phyloP scores from a whole-genome alignment of 2,797 vertebrate species.

The Pteronotus mesoamericanus region DNA sequence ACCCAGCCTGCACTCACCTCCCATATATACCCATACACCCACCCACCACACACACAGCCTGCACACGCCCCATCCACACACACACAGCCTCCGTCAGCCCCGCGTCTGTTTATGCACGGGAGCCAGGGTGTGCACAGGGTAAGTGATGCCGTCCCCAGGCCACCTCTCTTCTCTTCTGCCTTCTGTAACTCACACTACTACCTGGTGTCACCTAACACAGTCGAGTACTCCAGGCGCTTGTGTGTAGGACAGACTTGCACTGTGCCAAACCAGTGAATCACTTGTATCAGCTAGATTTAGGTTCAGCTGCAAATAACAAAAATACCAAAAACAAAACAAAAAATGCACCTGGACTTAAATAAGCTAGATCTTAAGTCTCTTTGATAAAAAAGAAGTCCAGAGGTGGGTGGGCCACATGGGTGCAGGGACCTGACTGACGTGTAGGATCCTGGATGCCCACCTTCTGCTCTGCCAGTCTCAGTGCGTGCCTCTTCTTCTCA shows the following conservation, averaged over 20 bases:
- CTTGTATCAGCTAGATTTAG: background rate
- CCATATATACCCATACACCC: background rate
- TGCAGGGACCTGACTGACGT: background rate
- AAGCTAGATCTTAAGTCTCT: background rate
- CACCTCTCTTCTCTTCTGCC: conserved; percentile 40
- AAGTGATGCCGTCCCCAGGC: background rate
- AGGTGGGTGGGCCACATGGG: background rate
- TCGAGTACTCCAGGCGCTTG: background rate
- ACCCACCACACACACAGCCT: background rate
- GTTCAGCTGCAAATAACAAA: background rate
- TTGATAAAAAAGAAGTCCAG: background rate
- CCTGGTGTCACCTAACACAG: conserved; percentile 26
- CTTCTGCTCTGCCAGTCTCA: background rate
- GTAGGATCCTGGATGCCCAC: fast-evolving
- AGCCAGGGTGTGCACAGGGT: background rate
- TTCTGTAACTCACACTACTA: conserved; percentile 55
- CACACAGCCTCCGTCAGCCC: background rate
- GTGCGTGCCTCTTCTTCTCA: background rate
- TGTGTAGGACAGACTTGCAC: background rate
- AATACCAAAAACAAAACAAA: background rate
- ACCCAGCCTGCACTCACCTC: background rate
- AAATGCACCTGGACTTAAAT: background rate
- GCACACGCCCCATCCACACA: background rate
- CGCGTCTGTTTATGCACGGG: background rate
- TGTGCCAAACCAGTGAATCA: background rate